Evolutionary conservation across 53 echinoderm and acorn worm genomes (phyloP).

Genomic region (Mesocentrotus franciscanus): DNA sequence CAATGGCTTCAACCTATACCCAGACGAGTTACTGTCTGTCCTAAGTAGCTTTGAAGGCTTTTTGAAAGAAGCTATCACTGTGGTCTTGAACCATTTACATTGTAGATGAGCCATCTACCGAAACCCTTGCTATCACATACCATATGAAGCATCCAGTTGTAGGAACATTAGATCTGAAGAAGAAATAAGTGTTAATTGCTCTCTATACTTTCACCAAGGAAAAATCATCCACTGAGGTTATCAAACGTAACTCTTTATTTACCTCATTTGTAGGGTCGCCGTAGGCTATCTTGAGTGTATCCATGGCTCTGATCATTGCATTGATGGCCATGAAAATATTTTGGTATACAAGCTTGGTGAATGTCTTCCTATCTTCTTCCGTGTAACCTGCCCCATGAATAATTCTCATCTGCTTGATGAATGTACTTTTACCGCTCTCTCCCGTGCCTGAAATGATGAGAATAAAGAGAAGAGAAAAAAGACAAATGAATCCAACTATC

Average conservation of each 20-base stretch:
- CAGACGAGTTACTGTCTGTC: no score
- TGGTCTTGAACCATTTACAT: no score
- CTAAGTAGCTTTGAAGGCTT: no score
- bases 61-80: no score
- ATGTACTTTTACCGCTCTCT: constrained; percentile 99
- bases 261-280: constrained; percentile 94
- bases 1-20: no score
- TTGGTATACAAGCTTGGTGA: constrained; percentile 99
- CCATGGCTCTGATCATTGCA: constrained; percentile 99
- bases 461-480: neutral
- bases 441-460: constrained; percentile 83
- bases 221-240: neutral
- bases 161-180: neutral
- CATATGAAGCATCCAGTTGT: neutral
- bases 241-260: constrained; percentile 61
- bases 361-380: constrained; percentile 99
- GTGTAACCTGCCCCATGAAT: constrained; percentile 99
- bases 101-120: no score
- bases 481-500: neutral
- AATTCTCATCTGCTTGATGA: constrained; percentile 99
- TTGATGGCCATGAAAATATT: constrained; percentile 99
- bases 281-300: constrained; percentile 98
- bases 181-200: neutral
- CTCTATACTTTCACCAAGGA: neutral
- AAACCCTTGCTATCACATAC: neutral